phyloP scores from a whole-genome alignment of 2,888 invertebrate species.

The Eilema sororculum region DNA sequence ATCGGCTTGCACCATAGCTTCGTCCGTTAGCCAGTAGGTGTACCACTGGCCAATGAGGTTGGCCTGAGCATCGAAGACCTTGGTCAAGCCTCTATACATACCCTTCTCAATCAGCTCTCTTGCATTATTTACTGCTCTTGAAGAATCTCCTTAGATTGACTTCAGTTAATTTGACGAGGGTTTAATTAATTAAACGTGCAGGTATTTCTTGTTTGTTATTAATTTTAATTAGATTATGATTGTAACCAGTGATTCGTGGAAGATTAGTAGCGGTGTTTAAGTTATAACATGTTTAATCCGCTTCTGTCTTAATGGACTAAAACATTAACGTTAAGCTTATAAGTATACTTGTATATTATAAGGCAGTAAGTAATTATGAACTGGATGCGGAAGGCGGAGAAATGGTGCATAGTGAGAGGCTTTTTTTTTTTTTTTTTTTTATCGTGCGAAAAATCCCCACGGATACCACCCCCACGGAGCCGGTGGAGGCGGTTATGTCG shows the following conservation, averaged over 20 bases:
- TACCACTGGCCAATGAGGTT: too few species aligned
- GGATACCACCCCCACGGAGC: too few species aligned
- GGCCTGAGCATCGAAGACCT: too few species aligned
- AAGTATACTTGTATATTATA: neutral
- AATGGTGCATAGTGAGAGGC: too few species aligned
- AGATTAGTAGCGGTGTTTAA: neutral
- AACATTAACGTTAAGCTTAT: neutral
- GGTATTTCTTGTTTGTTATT: neutral
- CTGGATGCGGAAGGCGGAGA: too few species aligned
- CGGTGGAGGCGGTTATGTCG: too few species aligned
- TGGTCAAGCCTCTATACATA: too few species aligned
- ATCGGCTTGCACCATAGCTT: too few species aligned
- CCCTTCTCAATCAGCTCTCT: neutral
- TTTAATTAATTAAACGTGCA: neutral
- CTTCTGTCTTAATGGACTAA: neutral
- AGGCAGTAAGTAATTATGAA: too few species aligned
- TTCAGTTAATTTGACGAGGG: neutral
- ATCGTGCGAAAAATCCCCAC: too few species aligned
- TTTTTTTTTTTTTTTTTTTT: too few species aligned
- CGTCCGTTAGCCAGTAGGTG: too few species aligned
- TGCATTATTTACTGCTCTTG: neutral
- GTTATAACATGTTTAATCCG: slow-evolving; percentile 2
- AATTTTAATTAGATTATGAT: neutral
- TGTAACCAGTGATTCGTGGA: neutral
- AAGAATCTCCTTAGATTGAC: neutral